These are phyloP conservation scores for Maniola hyperantus DNA, from an alignment of 2,888 invertebrate species.

Conservation along the genomic window DNA sequence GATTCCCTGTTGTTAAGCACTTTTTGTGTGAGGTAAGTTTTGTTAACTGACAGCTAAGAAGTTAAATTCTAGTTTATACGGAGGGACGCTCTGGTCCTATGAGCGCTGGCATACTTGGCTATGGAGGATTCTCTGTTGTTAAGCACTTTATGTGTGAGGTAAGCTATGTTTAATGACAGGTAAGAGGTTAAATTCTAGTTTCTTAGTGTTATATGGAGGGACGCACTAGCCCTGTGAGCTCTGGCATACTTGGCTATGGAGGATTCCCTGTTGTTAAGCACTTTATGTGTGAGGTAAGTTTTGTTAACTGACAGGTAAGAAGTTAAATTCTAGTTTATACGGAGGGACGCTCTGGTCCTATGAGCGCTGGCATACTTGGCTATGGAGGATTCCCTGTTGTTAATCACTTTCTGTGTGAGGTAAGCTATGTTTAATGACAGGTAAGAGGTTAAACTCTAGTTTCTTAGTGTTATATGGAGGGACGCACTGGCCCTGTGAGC, in stretches of 20 bases:
- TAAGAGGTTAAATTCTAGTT: background rate
- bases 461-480: too few relatives aligned
- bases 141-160: conserved; percentile 80
- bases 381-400: conserved; percentile 78
- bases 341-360: conserved; percentile 48
- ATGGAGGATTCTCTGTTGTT: conserved; percentile 76
- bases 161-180: conserved; percentile 14
- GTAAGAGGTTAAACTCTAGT: background rate
- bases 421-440: conserved; percentile 37
- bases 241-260: conserved; percentile 68
- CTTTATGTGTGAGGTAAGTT: conserved; percentile 73
- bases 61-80: too few relatives aligned
- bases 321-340: too few relatives aligned
- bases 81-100: conserved; percentile 49
- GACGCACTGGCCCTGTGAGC: conserved; percentile 51
- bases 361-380: conserved; percentile 62
- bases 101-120: conserved; percentile 63
- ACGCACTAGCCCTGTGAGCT: conserved; percentile 53
- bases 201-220: too few relatives aligned
- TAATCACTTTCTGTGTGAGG: conserved; percentile 79
- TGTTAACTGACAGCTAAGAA: background rate
- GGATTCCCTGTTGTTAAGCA: conserved; percentile 79
- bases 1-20: conserved; percentile 78
- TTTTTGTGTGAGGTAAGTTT: conserved; percentile 73
- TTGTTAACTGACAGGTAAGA: background rate